Evolutionary conservation across 2,113 vertebrate species (phyloP).

Genomic region (Bufo bufo): DNA sequence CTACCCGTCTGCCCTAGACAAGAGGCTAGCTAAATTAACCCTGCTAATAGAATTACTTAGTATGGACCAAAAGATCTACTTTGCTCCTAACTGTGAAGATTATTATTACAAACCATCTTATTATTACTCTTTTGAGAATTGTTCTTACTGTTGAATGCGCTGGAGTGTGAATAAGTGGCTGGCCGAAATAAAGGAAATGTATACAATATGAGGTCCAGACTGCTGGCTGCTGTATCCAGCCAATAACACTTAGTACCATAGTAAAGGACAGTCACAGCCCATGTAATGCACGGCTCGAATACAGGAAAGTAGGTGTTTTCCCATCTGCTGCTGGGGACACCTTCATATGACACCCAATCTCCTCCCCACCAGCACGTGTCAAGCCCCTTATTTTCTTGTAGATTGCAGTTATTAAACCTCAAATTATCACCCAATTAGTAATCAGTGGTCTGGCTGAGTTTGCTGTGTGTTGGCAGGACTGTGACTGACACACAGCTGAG

Average conservation of each 20-base stretch:
- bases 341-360: neutral
- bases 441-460: conserved; percentile 45
- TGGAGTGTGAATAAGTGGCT: neutral
- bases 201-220: neutral
- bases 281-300: neutral
- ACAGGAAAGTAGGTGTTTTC: conserved; percentile 1
- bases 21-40: conserved; percentile 13
- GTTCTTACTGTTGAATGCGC: conserved; percentile 8
- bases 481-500: conserved; percentile 47
- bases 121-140: conserved; percentile 23
- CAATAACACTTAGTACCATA: no score
- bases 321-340: neutral
- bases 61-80: conserved; percentile 29
- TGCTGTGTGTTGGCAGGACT: conserved; percentile 40
- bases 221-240: neutral
- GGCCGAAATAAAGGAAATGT: neutral
- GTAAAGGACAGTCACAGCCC: neutral
- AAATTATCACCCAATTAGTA: conserved; percentile 56
- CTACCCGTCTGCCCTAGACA: conserved; percentile 23
- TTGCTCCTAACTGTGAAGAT: conserved; percentile 35
- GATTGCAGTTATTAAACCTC: conserved; percentile 56
- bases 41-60: conserved; percentile 24
- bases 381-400: conserved; percentile 35
- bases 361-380: conserved; percentile 29
- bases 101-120: conserved; percentile 40